These are phyloP conservation scores for Telmatherina bonti DNA, from an alignment of 2,797 vertebrate genomes.

Conservation along the genomic window DNA sequence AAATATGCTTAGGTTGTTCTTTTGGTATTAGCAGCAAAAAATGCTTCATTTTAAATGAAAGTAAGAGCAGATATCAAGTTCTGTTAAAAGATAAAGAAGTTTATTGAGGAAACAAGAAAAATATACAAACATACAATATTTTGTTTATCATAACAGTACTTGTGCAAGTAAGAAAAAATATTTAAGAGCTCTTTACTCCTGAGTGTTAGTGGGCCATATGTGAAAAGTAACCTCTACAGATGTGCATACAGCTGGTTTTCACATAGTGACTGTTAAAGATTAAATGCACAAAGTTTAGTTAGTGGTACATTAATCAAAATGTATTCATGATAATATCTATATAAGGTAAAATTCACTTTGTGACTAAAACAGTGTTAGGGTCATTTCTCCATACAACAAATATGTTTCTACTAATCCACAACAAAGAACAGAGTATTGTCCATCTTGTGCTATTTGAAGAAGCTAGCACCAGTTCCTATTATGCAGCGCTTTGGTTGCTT, in stretches of 20 bases:
- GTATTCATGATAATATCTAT: constrained; percentile 5
- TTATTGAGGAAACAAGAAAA: constrained; percentile 36
- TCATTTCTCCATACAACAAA: constrained; percentile 39
- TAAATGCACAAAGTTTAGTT: neutral
- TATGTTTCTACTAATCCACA: constrained; percentile 18
- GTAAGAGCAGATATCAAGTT: constrained; percentile 2
- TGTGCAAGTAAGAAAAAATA: constrained; percentile 1
- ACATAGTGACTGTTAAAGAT: constrained; percentile 17
- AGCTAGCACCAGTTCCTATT: neutral
- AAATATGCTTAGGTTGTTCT: neutral
- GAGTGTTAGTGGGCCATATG: constrained; percentile 52
- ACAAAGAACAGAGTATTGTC: constrained; percentile 2
- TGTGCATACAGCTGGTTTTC: constrained; percentile 22
- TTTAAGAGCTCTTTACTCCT: constrained; percentile 19
- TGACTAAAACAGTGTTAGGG: constrained; percentile 37
- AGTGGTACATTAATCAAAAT: constrained; percentile 35
- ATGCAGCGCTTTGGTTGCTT: constrained; percentile 19
- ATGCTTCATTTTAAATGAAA: neutral
- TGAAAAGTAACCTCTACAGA: constrained; percentile 15
- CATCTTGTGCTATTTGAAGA: constrained; percentile 28
- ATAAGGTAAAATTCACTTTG: constrained; percentile 33
- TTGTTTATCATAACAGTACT: constrained; percentile 15
- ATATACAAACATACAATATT: constrained; percentile 1
- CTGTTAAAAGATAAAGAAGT: constrained; percentile 18
- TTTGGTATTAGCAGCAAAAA: neutral